Conservation (phyloP, 1,140 invertebrate genomes). For the Carposina sasakii region DNA sequence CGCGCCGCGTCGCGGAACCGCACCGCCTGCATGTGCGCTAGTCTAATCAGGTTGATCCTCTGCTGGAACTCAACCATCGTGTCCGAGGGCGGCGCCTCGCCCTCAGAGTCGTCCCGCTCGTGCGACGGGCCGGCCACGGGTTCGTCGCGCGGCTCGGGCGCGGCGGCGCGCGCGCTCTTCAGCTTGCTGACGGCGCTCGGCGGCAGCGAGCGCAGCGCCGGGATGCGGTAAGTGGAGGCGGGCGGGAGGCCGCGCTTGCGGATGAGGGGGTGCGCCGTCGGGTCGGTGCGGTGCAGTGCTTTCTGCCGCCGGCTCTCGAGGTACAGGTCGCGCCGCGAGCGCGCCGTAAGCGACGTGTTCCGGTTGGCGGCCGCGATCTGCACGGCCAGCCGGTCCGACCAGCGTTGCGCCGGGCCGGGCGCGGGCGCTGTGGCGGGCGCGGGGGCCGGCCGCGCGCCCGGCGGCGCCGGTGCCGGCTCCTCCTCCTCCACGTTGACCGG, state of each 20-base stretch:
- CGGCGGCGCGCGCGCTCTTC: conserved; percentile 12
- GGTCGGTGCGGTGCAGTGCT: conserved; percentile 62
- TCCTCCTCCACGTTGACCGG: conserved; percentile 52
- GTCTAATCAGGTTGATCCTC: conserved; percentile 55
- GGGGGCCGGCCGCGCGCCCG: neutral
- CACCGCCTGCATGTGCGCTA: conserved; percentile 56
- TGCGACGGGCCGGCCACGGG: conserved; percentile 46
- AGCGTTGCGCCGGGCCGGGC: conserved; percentile 28
- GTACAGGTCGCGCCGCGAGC: conserved; percentile 54
- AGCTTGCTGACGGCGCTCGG: too few species aligned
- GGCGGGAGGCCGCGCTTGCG: conserved; percentile 49
- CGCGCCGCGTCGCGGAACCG: conserved; percentile 50
- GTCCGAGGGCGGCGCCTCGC: conserved; percentile 24
- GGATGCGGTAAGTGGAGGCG: conserved; percentile 51
- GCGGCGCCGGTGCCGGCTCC: neutral
- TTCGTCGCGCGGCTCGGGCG: conserved; percentile 22
- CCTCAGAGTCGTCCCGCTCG: conserved; percentile 9
- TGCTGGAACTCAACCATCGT: conserved; percentile 50
- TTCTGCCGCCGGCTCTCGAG: conserved; percentile 50
- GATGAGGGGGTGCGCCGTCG: conserved; percentile 49
- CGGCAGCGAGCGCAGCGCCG: conserved; percentile 40
- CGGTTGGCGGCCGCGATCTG: conserved; percentile 63
- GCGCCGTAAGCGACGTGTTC: conserved; percentile 60
- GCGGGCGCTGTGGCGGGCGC: conserved; percentile 9
- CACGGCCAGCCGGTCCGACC: conserved; percentile 61